These are phyloP conservation scores for Scortum barcoo DNA, from an alignment of 2,113 vertebrate genomes.

Conservation along the genomic window DNA sequence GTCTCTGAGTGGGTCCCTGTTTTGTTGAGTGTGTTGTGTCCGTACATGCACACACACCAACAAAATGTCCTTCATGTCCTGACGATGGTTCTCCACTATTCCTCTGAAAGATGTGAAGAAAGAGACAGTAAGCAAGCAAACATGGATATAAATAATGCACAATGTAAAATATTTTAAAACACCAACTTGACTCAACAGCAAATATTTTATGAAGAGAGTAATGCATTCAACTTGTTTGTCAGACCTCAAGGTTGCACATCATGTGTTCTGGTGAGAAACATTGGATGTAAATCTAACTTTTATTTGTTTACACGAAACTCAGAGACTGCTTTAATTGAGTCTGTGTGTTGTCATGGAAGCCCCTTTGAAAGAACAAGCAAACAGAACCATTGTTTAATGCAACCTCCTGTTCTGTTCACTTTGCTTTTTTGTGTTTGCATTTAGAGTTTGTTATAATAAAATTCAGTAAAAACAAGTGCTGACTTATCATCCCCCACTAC, in stretches of 20 bases:
- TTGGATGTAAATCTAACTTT: too few relatives aligned
- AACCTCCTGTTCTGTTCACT: too few relatives aligned
- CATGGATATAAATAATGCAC: background rate
- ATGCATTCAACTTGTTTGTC: background rate
- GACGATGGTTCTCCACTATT: background rate
- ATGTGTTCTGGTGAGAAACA: too few relatives aligned
- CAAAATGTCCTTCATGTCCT: background rate
- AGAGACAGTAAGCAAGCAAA: background rate
- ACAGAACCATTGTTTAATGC: too few relatives aligned
- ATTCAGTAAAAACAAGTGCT: background rate
- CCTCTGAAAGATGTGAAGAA: background rate
- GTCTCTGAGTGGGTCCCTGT: background rate
- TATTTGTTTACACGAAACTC: too few relatives aligned
- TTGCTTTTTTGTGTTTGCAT: background rate
- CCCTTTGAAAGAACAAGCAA: too few relatives aligned
- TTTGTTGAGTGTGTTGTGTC: background rate
- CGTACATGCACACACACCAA: background rate
- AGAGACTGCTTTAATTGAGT: too few relatives aligned
- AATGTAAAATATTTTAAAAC: background rate
- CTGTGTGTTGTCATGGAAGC: too few relatives aligned
- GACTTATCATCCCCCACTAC: too few relatives aligned
- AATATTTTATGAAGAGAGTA: background rate
- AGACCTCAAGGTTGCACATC: background rate
- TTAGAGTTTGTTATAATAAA: background rate
- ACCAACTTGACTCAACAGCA: background rate